phyloP scores from a whole-genome alignment of 2,113 vertebrate species.

The Ceuthmochares aereus region DNA sequence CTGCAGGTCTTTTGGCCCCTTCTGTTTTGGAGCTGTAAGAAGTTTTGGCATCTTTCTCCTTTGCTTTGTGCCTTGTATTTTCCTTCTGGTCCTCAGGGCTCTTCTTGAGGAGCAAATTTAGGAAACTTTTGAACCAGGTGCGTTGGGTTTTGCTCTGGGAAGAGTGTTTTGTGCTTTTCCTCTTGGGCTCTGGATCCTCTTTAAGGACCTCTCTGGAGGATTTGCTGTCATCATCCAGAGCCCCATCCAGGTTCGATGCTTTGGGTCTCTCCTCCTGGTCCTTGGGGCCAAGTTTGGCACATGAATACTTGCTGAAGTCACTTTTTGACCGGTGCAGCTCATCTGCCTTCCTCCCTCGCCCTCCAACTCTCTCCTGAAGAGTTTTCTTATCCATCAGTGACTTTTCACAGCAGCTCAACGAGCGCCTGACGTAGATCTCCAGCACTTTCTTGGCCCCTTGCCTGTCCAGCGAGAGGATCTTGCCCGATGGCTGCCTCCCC shows the following conservation, averaged over 20 bases:
- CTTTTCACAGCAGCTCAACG: conserved; percentile 77
- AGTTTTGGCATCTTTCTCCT: conserved; percentile 70
- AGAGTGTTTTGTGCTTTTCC: conserved; percentile 68
- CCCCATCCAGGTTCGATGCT: not conserved
- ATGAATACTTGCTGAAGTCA: conserved; percentile 42
- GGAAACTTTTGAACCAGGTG: conserved; percentile 76
- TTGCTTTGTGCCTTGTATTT: conserved; percentile 54
- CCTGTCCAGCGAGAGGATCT: conserved; percentile 69
- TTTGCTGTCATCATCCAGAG: not conserved
- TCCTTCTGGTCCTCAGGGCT: conserved; percentile 79
- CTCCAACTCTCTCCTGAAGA: not conserved
- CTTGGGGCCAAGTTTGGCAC: not conserved
- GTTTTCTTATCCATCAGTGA: not conserved
- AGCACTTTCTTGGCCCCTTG: conserved; percentile 73
- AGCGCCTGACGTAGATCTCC: conserved; percentile 80
- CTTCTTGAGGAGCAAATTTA: conserved; percentile 76
- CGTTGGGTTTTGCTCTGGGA: conserved; percentile 56
- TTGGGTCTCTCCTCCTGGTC: not conserved
- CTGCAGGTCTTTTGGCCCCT: not conserved
- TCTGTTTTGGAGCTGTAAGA: not conserved
- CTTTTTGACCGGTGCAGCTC: conserved; percentile 73
- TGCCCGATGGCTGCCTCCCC: not conserved
- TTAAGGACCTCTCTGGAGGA: not conserved
- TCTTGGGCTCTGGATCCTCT: conserved; percentile 10
- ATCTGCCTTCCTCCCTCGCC: not conserved